phyloP scores from a whole-genome alignment of 2,888 invertebrate species.

The Machimus rusticus region DNA sequence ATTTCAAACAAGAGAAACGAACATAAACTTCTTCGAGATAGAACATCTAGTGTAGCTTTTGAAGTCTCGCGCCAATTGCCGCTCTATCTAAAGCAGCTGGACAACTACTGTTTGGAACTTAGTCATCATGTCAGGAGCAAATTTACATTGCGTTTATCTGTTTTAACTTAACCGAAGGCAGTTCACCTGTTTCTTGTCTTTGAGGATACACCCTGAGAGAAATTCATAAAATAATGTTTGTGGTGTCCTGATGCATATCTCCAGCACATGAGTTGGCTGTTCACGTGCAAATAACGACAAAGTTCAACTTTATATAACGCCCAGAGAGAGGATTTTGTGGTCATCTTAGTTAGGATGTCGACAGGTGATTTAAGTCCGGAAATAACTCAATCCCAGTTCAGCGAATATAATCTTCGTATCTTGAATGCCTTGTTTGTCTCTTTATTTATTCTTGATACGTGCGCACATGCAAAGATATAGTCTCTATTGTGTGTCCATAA shows the following conservation, averaged over 20 bases:
- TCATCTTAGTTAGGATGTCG: slow-evolving; percentile 51
- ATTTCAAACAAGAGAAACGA: too few relatives aligned
- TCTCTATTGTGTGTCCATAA: slow-evolving; percentile 6
- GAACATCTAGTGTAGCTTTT: neutral
- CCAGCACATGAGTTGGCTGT: neutral
- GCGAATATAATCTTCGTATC: slow-evolving; percentile 37
- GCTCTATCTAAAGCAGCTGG: slow-evolving; percentile 10
- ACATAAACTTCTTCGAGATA: neutral
- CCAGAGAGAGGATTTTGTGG: slow-evolving; percentile 45
- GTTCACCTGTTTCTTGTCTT: neutral
- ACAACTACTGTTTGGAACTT: neutral
- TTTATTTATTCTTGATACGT: slow-evolving; percentile 34
- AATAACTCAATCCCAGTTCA: slow-evolving; percentile 50
- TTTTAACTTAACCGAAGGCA: slow-evolving; percentile 16
- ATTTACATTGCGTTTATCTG: slow-evolving; percentile 32
- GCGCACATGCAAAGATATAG: neutral
- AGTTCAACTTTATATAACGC: slow-evolving; percentile 34
- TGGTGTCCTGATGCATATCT: slow-evolving; percentile 10
- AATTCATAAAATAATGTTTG: slow-evolving; percentile 16
- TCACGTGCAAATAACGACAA: slow-evolving; percentile 37
- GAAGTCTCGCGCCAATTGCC: neutral
- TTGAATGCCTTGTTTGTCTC: slow-evolving; percentile 15
- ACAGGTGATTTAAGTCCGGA: slow-evolving; percentile 51
- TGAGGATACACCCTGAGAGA: neutral
- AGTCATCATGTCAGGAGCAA: slow-evolving; percentile 13